Evolutionary conservation across 2,888 invertebrate species (phyloP).

Genomic region (Scaptomyza reducta): DNA sequence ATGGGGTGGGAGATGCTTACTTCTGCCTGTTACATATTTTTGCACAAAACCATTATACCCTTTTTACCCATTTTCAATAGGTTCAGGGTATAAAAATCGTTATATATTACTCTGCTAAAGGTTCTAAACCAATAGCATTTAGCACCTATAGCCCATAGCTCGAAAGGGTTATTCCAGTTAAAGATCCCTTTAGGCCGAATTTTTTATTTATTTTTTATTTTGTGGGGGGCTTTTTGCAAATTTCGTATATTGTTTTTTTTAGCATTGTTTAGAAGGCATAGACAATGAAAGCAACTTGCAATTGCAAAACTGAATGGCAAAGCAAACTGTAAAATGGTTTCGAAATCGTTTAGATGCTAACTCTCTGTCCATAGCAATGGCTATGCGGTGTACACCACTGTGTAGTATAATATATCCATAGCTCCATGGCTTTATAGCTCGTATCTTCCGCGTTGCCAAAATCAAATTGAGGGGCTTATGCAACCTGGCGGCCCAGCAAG

Average conservation of each 20-base stretch:
- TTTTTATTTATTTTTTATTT: background rate
- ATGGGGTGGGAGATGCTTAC: no score
- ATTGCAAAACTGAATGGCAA: constrained; percentile 28
- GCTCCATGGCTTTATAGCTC: constrained; percentile 23
- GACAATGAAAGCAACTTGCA: constrained; percentile 22
- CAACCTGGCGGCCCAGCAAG: constrained; percentile 53
- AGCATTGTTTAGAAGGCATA: constrained; percentile 21
- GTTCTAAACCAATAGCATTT: background rate
- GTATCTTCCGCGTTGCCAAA: constrained; percentile 70
- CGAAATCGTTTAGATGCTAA: constrained; percentile 54
- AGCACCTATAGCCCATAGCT: constrained; percentile 6
- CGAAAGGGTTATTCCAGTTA: constrained; percentile 3
- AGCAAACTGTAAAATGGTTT: constrained; percentile 38
- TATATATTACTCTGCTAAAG: no score
- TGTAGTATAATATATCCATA: constrained; percentile 6
- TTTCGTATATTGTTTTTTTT: constrained; percentile 4
- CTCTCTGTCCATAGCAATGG: constrained; percentile 32
- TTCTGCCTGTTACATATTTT: no score
- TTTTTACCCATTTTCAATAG: no score
- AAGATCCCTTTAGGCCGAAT: constrained; percentile 2
- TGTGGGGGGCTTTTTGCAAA: constrained; percentile 1
- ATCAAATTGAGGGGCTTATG: constrained; percentile 66
- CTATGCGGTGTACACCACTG: background rate
- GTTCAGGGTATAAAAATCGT: no score
- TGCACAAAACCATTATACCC: no score